phyloP scores from a whole-genome alignment of 2,888 invertebrate genomes.

The Brenthis hecate region DNA sequence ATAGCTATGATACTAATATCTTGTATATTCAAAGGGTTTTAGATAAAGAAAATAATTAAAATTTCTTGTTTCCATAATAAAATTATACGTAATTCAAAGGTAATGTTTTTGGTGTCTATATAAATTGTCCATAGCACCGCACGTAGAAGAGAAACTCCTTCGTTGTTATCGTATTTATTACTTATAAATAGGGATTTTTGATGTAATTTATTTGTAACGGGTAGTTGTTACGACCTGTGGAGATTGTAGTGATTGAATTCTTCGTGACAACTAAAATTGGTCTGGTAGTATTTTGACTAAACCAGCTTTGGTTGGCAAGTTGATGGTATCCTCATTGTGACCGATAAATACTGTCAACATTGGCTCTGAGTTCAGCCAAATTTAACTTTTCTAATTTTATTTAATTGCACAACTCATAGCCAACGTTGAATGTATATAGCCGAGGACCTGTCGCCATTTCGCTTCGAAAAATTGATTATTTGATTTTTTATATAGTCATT shows the following conservation, averaged over 20 bases:
- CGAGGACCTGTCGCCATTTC: constrained; percentile 10
- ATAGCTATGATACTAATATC: constrained; percentile 2
- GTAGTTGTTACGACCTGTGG: constrained; percentile 57
- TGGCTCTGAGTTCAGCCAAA: constrained; percentile 4
- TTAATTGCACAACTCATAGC: constrained; percentile 1
- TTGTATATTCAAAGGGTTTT: constrained; percentile 4
- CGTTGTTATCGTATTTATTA: constrained; percentile 78
- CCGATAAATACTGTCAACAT: constrained; percentile 1
- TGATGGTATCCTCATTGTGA: background rate
- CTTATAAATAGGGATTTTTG: constrained; percentile 68
- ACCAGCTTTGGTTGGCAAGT: constrained; percentile 1
- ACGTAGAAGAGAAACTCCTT: constrained; percentile 47
- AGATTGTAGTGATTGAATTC: constrained; percentile 44
- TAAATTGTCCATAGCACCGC: constrained; percentile 27
- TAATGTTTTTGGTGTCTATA: constrained; percentile 18
- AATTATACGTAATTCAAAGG: background rate
- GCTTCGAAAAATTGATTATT: constrained; percentile 14
- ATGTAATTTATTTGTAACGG: constrained; percentile 76
- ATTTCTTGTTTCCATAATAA: constrained; percentile 1
- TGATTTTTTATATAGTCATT: constrained; percentile 22
- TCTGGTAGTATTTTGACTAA: background rate
- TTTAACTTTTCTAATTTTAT: background rate
- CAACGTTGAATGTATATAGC: constrained; percentile 5
- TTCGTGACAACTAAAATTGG: background rate
- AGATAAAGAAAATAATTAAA: background rate